Evolutionary conservation across 2,888 invertebrate species (phyloP).

Genomic region (Cephus sareptanus): DNA sequence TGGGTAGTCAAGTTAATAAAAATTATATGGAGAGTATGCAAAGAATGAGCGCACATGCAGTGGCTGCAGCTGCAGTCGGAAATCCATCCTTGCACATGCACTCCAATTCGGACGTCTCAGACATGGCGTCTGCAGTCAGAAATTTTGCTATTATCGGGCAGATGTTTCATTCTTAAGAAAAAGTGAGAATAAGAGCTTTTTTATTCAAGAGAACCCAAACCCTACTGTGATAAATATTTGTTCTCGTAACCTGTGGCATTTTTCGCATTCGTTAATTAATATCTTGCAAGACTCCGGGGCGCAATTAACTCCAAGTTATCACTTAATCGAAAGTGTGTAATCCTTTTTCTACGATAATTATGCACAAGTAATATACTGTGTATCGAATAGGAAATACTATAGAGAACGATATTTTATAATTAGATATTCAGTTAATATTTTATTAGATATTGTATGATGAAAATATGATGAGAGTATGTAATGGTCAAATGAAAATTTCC

Average conservation of each 20-base stretch:
- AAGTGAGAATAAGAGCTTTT: not conserved
- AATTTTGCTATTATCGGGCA: constrained; percentile 48
- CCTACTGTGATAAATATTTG: constrained; percentile 42
- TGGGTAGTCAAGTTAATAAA: constrained; percentile 33
- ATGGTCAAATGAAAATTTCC: not conserved
- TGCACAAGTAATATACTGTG: not conserved
- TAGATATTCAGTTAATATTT: not conserved
- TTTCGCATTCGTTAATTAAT: not conserved
- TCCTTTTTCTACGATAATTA: not conserved
- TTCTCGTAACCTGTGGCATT: constrained; percentile 8
- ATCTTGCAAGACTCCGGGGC: not conserved
- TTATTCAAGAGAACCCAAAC: constrained; percentile 15
- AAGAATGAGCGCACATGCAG: constrained; percentile 28
- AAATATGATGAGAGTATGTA: not conserved
- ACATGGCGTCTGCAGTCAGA: constrained; percentile 38
- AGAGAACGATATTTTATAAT: not conserved
- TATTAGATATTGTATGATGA: not conserved
- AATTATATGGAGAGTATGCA: constrained; percentile 34
- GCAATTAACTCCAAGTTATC: not conserved
- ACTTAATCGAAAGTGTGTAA: not conserved
- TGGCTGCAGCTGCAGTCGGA: constrained; percentile 14
- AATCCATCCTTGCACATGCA: constrained; percentile 35
- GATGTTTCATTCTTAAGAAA: constrained; percentile 44
- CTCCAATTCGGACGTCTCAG: constrained; percentile 31
- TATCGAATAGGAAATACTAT: not conserved